phyloP scores from a whole-genome alignment of 2,888 invertebrate species.

The Clunio marinus region DNA sequence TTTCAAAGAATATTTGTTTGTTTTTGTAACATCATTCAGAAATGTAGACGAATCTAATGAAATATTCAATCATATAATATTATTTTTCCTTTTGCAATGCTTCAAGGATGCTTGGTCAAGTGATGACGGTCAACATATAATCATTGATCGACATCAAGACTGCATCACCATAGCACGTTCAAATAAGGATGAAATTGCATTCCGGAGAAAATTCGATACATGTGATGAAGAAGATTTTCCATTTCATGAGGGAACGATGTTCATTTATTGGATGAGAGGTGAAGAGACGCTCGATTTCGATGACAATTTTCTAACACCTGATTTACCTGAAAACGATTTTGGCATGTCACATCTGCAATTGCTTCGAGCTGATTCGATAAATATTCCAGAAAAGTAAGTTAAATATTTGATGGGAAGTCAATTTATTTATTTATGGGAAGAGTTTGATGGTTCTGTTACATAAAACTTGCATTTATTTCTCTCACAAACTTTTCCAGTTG shows the following conservation, averaged over 20 bases:
- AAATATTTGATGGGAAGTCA: too few species aligned
- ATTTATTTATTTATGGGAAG: too few species aligned
- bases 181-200: slow-evolving; percentile 60
- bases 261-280: slow-evolving; percentile 80
- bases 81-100: neutral
- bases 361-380: slow-evolving; percentile 50
- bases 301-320: slow-evolving; percentile 49
- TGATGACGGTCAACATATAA: slow-evolving; percentile 59
- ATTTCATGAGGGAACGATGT: slow-evolving; percentile 51
- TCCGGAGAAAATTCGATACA: slow-evolving; percentile 76
- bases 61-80: too few species aligned
- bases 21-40: too few species aligned
- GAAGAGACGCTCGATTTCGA: slow-evolving; percentile 59
- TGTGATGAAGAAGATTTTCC: slow-evolving; percentile 65
- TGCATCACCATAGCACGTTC: slow-evolving; percentile 59
- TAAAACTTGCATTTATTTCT: too few species aligned
- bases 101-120: slow-evolving; percentile 71
- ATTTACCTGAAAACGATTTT: slow-evolving; percentile 53
- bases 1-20: too few species aligned
- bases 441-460: too few species aligned
- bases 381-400: slow-evolving; percentile 49
- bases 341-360: slow-evolving; percentile 79
- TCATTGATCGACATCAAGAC: slow-evolving; percentile 68
- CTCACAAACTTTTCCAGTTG: too few species aligned
- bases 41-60: too few species aligned